phyloP scores from a whole-genome alignment of 2,888 invertebrate genomes.

The Luffia ferchaultella region DNA sequence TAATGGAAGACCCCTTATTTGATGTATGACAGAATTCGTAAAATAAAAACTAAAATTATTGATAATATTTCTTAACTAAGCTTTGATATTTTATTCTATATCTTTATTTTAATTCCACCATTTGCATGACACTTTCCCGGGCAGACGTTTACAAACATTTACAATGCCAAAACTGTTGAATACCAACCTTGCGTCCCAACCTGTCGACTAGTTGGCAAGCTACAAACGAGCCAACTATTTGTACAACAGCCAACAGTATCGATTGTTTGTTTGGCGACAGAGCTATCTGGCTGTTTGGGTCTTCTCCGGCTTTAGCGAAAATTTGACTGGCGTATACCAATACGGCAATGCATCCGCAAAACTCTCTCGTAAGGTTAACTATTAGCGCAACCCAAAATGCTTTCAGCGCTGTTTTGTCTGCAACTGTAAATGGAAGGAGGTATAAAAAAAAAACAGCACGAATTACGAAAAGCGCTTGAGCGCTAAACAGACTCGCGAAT shows the following conservation, averaged over 20 bases:
- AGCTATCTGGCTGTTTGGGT: constrained; percentile 30
- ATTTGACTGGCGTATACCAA: constrained; percentile 55
- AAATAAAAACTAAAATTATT: no score
- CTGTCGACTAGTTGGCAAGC: constrained; percentile 54
- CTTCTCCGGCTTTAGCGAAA: constrained; percentile 41
- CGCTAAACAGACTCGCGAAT: no score
- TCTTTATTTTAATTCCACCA: no score
- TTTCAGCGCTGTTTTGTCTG: constrained; percentile 43
- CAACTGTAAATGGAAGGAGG: constrained; percentile 24
- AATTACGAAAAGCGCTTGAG: no score
- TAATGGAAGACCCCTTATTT: no score
- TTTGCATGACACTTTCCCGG: no score
- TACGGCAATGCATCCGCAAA: constrained; percentile 55
- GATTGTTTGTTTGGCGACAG: constrained; percentile 52
- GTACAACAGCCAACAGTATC: constrained; percentile 46
- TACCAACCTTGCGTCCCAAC: constrained; percentile 41
- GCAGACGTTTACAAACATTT: no score
- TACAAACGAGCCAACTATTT: constrained; percentile 49
- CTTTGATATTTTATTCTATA: no score
- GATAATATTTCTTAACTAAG: no score
- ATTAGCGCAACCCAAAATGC: constrained; percentile 56
- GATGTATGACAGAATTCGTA: no score
- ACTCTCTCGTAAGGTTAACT: constrained; percentile 49
- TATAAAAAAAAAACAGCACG: no score
- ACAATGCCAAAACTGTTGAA: no score